Conservation (phyloP, 2,797 vertebrate genomes). For the Thamnophis elegans region DNA sequence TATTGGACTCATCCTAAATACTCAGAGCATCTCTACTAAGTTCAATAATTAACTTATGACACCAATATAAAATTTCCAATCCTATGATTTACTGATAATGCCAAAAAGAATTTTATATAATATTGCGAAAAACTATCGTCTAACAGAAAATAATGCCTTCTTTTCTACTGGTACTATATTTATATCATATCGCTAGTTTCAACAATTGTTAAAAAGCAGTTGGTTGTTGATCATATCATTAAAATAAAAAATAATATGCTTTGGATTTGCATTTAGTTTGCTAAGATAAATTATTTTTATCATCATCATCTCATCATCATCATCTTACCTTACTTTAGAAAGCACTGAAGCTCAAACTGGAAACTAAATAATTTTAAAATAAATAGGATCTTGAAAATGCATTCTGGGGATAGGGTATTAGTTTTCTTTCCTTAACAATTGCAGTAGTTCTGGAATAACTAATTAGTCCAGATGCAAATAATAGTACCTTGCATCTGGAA, state of each 20-base stretch:
- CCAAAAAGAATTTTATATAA: conserved; percentile 4
- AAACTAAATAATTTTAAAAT: conserved; percentile 21
- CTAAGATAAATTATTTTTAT: neutral
- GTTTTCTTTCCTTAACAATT: conserved; percentile 4
- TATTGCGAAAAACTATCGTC: conserved; percentile 10
- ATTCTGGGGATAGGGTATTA: neutral
- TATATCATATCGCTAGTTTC: neutral
- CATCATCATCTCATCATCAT: conserved; percentile 7
- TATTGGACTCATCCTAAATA: neutral
- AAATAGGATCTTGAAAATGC: conserved; percentile 20
- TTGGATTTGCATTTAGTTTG: neutral
- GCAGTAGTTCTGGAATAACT: conserved; percentile 28
- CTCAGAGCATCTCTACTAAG: neutral
- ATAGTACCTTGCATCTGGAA: conserved; percentile 46
- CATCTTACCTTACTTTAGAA: conserved; percentile 57
- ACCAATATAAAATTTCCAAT: conserved; percentile 2
- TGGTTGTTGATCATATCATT: neutral
- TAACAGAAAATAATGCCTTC: neutral
- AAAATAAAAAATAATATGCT: neutral
- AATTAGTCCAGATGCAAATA: conserved; percentile 42
- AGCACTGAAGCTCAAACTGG: conserved; percentile 22
- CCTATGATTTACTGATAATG: neutral
- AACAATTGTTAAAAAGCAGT: neutral
- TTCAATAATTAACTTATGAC: neutral
- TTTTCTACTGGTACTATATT: neutral